Evolutionary conservation across 2,113 vertebrate genomes (phyloP), one percentile per base, ranked within the genome.

Genomic region (Indicator maculatus): DNA sequence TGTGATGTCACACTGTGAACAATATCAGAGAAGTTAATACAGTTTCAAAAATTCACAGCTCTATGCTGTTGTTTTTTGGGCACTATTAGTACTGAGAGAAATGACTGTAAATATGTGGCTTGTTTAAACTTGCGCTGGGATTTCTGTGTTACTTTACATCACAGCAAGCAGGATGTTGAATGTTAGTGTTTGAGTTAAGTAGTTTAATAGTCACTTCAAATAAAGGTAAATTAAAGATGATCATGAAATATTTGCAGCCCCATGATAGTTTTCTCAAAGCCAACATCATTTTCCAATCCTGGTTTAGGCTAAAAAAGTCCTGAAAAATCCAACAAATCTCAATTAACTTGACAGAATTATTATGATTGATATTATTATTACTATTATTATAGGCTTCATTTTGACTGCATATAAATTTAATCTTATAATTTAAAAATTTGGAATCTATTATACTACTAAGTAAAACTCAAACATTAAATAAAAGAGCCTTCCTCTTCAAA

Each of bases 11-110:
- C 55, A 80, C 67, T 83, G 65, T 52, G 93, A 88, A 85, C 36
- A 89, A 65, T 39, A 85, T 84, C 55, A 70, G 79, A 63, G n/a
- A 89, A 89, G 45, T 0, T 91, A 95, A 85, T 89, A 89, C 64
- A 73, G 63, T 64, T 94, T 91, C 79, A 91, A 95, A 93, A 70
- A 1, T 18, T 27, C 33, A 50, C 20, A 50, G 45, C 18, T 93
- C 83, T 65, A 36, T 83, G 50, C 36, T 59, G 21, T 16, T 80
- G 36, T 3, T 58, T 76, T 80, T 36, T 4, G 15, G 24, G 67
- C 12, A 21, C 12, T 83, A 87, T 93, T 50, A 41, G 47, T 76
- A 21, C 24, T 70, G 19, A 63, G 45, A 73, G 30, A 85, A 89
- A 85, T 79, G 27, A 50, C 69, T 85, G 52, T 66, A 82, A 94